Conservation (phyloP, 2,113 vertebrate genomes). For the Anarrhichthys ocellatus region DNA sequence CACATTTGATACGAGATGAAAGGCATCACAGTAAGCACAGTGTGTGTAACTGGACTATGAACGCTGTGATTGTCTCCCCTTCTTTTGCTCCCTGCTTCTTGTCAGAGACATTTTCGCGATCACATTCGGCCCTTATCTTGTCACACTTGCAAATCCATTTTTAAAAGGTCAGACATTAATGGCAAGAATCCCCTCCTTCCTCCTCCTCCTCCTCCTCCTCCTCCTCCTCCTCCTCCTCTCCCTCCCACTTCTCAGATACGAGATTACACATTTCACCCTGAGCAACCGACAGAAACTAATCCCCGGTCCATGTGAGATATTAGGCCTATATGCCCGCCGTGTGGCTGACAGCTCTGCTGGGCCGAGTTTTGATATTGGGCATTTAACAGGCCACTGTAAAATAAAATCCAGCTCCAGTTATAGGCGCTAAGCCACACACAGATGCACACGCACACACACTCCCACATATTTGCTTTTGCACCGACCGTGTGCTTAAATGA, state of each 20-base stretch:
- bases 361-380: constrained; percentile 67
- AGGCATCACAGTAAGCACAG: constrained; percentile 16
- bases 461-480: constrained; percentile 19
- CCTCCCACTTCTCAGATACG: constrained; percentile 69
- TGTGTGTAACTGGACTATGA: constrained; percentile 29
- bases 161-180: constrained; percentile 81
- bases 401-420: constrained; percentile 47
- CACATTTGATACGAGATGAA: constrained; percentile 50
- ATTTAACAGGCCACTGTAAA: constrained; percentile 70
- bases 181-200: constrained; percentile 64
- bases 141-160: constrained; percentile 80
- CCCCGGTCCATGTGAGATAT: constrained; percentile 58
- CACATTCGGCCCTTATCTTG: constrained; percentile 72
- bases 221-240: constrained; percentile 43
- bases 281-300: constrained; percentile 81
- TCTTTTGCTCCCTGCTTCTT: constrained; percentile 37
- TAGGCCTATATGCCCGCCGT: constrained; percentile 29
- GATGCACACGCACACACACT: neutral
- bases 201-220: constrained; percentile 50
- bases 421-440: constrained; percentile 31
- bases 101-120: constrained; percentile 61
- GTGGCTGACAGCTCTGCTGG: constrained; percentile 64
- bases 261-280: constrained; percentile 80
- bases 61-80: constrained; percentile 37
- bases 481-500: constrained; percentile 13